These are phyloP conservation scores for Whitmania pigra DNA, from an alignment of 1,140 invertebrate genomes.

Conservation along the genomic window DNA sequence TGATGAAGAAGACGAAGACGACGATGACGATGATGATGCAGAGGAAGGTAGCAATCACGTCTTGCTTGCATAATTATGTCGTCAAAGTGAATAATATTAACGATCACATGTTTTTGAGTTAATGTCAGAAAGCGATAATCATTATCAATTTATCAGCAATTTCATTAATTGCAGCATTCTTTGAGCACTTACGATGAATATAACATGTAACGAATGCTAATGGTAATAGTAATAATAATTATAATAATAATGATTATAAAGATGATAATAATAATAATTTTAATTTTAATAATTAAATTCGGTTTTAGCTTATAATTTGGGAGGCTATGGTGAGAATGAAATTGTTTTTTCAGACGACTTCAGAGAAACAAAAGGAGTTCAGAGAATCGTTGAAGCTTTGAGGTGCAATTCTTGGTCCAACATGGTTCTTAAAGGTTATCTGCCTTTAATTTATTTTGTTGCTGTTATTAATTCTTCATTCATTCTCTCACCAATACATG, in stretches of 20 bases:
- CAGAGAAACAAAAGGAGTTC: conserved; percentile 9
- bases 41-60: not conserved
- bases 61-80: not conserved
- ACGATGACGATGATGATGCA: not conserved
- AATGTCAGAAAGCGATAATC: not conserved
- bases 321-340: not conserved
- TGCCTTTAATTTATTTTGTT: not conserved
- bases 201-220: too few species aligned
- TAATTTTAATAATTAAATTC: too few species aligned
- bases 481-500: not conserved
- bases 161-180: too few species aligned
- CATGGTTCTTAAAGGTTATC: conserved; percentile 15
- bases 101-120: not conserved
- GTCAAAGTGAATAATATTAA: not conserved
- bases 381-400: conserved; percentile 17
- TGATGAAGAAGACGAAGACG: not conserved
- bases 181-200: too few species aligned
- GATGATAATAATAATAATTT: too few species aligned
- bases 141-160: too few species aligned
- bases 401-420: conserved; percentile 16
- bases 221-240: too few species aligned
- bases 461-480: not conserved
- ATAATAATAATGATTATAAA: too few species aligned
- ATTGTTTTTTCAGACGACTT: conserved; percentile 12
- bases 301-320: not conserved